These are phyloP conservation scores for Zosterops lateralis DNA, from an alignment of 2,113 vertebrate species.

Conservation along the genomic window DNA sequence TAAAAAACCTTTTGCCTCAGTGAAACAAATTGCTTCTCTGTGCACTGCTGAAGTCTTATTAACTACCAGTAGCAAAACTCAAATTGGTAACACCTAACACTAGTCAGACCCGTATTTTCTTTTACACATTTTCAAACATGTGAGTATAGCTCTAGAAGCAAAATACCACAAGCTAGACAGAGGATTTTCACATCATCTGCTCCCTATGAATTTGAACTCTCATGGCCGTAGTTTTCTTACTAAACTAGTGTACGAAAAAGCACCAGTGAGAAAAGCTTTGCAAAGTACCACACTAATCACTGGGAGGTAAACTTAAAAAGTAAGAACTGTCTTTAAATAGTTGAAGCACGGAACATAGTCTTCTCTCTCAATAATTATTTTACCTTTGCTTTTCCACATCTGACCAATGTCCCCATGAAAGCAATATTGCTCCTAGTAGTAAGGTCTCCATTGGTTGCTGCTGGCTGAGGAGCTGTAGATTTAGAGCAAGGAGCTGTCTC, in stretches of 20 bases:
- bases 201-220: not conserved
- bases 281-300: not conserved
- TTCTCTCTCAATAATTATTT: not conserved
- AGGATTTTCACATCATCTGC: not conserved
- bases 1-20: not conserved
- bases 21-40: not conserved
- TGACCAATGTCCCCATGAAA: conserved; percentile 98
- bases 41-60: not conserved
- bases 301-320: not conserved
- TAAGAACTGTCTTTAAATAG: not conserved
- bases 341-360: not conserved
- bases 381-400: conserved; percentile 97
- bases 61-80: not conserved
- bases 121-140: not conserved
- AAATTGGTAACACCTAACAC: not conserved
- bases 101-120: not conserved
- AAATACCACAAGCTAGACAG: not conserved
- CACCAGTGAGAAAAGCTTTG: not conserved
- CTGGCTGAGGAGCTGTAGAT: conserved; percentile 79
- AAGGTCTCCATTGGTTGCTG: conserved; percentile 85
- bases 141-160: not conserved
- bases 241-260: not conserved
- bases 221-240: not conserved
- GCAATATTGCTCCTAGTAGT: conserved; percentile 94
- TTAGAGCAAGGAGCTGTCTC: conserved; percentile 92